A percentile compares a stretch with the other conserved stretches of the same genome.
Evolutionary conservation across 1,140 invertebrate genomes (phyloP).

Genomic region (Dendroctonus valens): DNA sequence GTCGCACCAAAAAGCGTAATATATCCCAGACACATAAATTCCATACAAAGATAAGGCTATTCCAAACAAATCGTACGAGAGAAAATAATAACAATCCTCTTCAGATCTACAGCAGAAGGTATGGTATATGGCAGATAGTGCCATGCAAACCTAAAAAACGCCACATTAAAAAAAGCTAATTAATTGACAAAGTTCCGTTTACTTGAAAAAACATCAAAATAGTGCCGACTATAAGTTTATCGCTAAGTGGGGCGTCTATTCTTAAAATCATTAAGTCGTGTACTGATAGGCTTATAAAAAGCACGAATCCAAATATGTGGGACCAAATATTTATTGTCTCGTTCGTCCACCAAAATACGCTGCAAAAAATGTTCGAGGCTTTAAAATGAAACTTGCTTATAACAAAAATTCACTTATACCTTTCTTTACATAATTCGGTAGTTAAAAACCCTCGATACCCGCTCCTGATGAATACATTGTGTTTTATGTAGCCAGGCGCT

Average conservation of each 20-base stretch:
- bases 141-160: constrained; percentile 83
- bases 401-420: constrained; percentile 54
- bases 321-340: constrained; percentile 98
- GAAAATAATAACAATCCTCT: constrained; percentile 79
- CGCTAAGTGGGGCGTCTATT: constrained; percentile 71
- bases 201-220: constrained; percentile 87
- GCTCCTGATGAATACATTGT: constrained; percentile 67
- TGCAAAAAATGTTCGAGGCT: constrained; percentile 50
- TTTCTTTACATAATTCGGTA: constrained; percentile 82
- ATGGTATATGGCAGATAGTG: constrained; percentile 88
- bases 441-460: constrained; percentile 76
- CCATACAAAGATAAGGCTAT: constrained; percentile 89
- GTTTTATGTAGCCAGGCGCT: constrained; percentile 72
- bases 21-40: constrained; percentile 93
- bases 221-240: constrained; percentile 81
- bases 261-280: constrained; percentile 80
- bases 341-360: constrained; percentile 95
- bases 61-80: constrained; percentile 90
- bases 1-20: constrained; percentile 96
- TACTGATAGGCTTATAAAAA: constrained; percentile 80
- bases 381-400: constrained; percentile 15
- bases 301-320: constrained; percentile 87
- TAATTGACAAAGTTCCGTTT: constrained; percentile 39
- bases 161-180: not conserved
- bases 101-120: constrained; percentile 92